A percentile compares a stretch with the other conserved stretches of the same genome.
Conservation (phyloP, 2,113 vertebrate genomes). For the Camelus bactrianus region DNA sequence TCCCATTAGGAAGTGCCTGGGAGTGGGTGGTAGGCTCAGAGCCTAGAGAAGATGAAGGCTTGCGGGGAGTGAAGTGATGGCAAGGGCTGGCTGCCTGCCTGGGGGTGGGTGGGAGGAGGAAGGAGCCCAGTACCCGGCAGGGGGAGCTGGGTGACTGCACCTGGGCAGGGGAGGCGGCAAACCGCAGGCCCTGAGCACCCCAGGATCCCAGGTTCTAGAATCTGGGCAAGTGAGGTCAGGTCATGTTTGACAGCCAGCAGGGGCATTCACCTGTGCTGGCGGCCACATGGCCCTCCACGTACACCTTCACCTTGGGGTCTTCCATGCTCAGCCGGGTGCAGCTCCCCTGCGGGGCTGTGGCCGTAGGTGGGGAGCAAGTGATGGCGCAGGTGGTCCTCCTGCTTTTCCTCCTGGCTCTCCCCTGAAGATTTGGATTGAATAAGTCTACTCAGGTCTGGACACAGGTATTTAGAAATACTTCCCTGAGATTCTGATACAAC, state of each 20-base stretch:
- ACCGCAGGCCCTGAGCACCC: neutral
- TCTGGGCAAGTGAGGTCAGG: rapidly evolving
- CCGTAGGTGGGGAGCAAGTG: too few species aligned
- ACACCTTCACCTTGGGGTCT: too few species aligned
- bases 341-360: too few species aligned
- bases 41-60: neutral
- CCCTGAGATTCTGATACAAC: neutral
- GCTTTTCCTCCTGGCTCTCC: neutral
- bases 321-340: too few species aligned
- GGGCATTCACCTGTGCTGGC: too few species aligned
- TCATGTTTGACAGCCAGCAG: neutral
- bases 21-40: neutral
- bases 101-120: too few species aligned
- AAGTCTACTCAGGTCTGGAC: neutral
- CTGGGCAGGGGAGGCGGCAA: neutral
- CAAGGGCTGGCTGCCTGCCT: too few species aligned
- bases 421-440: neutral
- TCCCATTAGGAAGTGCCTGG: neutral
- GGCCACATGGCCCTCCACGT: too few species aligned
- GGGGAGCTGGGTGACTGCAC: neutral
- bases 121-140: neutral
- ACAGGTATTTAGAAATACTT: neutral
- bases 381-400: too few species aligned
- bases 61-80: neutral
- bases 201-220: neutral